phyloP scores from a whole-genome alignment of 2,888 invertebrate genomes.

The Barypeithes pellucidus region DNA sequence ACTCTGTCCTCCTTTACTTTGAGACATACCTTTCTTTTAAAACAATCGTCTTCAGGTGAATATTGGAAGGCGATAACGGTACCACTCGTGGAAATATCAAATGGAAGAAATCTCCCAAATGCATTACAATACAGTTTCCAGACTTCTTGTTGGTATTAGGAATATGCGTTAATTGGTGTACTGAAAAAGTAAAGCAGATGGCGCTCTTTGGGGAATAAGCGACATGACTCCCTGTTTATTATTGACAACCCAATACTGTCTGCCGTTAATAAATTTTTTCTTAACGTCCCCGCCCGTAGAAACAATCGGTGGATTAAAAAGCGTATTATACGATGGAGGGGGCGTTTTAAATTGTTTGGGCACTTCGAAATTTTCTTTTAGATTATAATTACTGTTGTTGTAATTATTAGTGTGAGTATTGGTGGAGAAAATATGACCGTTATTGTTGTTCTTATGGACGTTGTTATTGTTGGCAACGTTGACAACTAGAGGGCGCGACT shows the following conservation, averaged over 20 bases:
- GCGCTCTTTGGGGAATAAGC: slow-evolving; percentile 82
- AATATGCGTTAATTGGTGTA: slow-evolving; percentile 68
- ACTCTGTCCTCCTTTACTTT: too few relatives aligned
- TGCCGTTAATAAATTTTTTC: slow-evolving; percentile 80
- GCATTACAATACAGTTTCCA: not conserved
- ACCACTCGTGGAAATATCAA: too few relatives aligned
- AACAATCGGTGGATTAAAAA: slow-evolving; percentile 68
- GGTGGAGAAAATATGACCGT: not conserved
- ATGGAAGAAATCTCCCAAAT: too few relatives aligned
- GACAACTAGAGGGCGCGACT: not conserved
- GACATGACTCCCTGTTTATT: slow-evolving; percentile 76
- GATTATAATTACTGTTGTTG: slow-evolving; percentile 1
- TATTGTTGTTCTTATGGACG: not conserved
- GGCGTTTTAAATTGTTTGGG: slow-evolving; percentile 64
- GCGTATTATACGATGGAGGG: slow-evolving; percentile 80
- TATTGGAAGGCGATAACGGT: too few relatives aligned
- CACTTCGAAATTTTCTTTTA: slow-evolving; percentile 11
- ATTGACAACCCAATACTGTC: slow-evolving; percentile 82
- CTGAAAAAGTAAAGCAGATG: slow-evolving; percentile 85
- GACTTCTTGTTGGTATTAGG: not conserved
- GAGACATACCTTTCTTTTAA: too few relatives aligned
- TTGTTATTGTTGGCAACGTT: slow-evolving; percentile 9
- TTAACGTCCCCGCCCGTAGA: slow-evolving; percentile 65
- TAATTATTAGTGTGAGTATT: not conserved
- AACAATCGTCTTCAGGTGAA: too few relatives aligned